Evolutionary conservation across 2,113 vertebrate genomes (phyloP), one percentile per base, ranked within the genome.

Genomic region (Hiodon tergisus): DNA sequence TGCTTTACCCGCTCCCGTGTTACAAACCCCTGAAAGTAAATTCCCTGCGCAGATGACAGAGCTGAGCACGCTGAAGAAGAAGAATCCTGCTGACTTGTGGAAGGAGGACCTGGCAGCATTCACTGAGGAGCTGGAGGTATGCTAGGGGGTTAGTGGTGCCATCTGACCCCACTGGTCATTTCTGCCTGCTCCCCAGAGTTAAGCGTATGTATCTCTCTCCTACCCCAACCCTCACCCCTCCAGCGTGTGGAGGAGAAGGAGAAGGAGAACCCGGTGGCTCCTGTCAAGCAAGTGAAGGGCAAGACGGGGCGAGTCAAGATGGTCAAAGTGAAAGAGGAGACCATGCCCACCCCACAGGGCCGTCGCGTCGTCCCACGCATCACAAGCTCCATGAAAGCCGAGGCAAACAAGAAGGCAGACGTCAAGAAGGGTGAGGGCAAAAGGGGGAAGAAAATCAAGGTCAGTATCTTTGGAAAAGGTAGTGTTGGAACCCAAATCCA

Each of bases 331-430:
- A 94, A 93, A 80, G 11, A 88, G 8, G 96, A 98, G 89, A 92
- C 92, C 3, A 61, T 92, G 85, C 95, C 95, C 54, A 98, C 97
- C 0, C 94, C 95, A 0, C 86, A 88, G 47, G 97, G 97, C 0
- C 81, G 89, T 9, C 92, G 97, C 0, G 90, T 99, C 8, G 79
- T 98, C 68, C 97, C 97, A 0, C 92, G 77, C 3, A 80, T 99
- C 47, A 99, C 97, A 70, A 83, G 89, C 71, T 89, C 94, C 78
- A 98, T 99, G 97, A 98, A 95, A 82, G 93, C 91, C 9, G 95
- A 94, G 0, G 97, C 95, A 11, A 90, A 87, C 78, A 96, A 87
- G 84, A 99, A 90, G 86, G 89, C 85, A 0, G 92, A 83, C 9
- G 53, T 76, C 2, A 81, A 82, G 80, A 88, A 85, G 78, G 82